These are phyloP conservation scores for Phenganax subtilis DNA, from an alignment of 92 coral and sea anemone genomes.

Conservation along the genomic window DNA sequence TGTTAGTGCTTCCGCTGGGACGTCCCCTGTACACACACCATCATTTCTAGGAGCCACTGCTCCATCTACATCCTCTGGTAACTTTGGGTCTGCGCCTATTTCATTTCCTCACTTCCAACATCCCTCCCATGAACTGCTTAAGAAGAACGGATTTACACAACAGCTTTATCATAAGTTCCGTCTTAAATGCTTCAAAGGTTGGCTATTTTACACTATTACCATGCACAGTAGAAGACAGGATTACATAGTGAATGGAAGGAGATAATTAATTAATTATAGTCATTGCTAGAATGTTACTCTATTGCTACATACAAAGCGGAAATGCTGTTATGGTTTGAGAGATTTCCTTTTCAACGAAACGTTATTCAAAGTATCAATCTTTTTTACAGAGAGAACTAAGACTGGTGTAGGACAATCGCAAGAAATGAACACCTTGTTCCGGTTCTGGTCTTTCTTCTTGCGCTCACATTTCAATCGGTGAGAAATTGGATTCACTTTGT, in stretches of 20 bases:
- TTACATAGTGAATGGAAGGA: no score
- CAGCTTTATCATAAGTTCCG: constrained; percentile 85
- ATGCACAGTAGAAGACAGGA: no score
- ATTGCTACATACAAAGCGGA: no score
- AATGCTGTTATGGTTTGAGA: no score
- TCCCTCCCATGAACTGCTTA: constrained; percentile 88
- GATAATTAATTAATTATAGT: no score
- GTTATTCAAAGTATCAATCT: neutral
- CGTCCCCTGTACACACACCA: constrained; percentile 19
- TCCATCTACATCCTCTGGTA: constrained; percentile 47
- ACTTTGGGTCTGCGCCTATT: constrained; percentile 78
- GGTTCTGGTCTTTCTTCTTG: constrained; percentile 97
- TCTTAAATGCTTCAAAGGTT: constrained; percentile 86
- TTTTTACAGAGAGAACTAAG: constrained; percentile 73
- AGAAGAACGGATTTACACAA: constrained; percentile 90
- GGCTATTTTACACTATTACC: neutral
- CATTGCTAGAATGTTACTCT: no score
- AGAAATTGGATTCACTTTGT: constrained; percentile 1
- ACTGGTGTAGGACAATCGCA: constrained; percentile 93
- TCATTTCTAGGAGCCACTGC: constrained; percentile 24
- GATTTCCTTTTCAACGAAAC: no score
- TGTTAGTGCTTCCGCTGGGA: constrained; percentile 27
- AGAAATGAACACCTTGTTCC: constrained; percentile 92
- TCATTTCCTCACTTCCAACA: constrained; percentile 98
- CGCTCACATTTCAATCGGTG: constrained; percentile 90